Conservation (phyloP, 2,113 vertebrate genomes). For the Mobula hypostoma region DNA sequence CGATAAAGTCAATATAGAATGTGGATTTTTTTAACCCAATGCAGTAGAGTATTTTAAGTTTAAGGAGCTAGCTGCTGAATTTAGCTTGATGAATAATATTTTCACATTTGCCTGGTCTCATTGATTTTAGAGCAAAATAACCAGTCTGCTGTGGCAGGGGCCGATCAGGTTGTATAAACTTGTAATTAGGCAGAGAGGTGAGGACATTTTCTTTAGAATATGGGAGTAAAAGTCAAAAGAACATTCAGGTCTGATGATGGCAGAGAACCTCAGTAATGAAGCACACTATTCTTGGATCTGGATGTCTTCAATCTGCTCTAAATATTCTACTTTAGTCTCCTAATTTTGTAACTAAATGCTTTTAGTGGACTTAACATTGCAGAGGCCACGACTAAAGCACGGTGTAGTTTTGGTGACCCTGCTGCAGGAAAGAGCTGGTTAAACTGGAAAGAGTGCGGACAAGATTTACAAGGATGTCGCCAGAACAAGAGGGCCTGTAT, state of each 20-base stretch:
- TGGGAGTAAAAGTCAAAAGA: neutral
- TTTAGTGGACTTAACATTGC: neutral
- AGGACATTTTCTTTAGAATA: neutral
- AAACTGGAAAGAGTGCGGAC: no score
- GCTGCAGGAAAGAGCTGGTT: no score
- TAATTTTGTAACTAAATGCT: neutral
- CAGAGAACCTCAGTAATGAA: neutral
- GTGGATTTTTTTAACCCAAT: neutral
- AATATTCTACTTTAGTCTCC: neutral
- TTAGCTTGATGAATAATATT: slow-evolving; percentile 11
- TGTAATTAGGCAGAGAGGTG: neutral
- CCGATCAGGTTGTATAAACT: neutral
- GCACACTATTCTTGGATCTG: neutral
- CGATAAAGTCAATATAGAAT: neutral
- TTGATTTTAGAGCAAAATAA: neutral
- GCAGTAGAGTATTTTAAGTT: neutral
- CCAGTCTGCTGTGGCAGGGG: neutral
- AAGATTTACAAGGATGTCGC: no score
- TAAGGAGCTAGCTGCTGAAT: neutral
- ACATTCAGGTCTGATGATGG: no score
- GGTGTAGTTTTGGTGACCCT: no score
- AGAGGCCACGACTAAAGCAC: no score
- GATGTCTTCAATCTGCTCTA: neutral
- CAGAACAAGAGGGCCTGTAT: no score
- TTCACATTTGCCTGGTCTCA: neutral